phyloP scores from a whole-genome alignment of 2,113 vertebrate genomes.

The Glareola pratincola region DNA sequence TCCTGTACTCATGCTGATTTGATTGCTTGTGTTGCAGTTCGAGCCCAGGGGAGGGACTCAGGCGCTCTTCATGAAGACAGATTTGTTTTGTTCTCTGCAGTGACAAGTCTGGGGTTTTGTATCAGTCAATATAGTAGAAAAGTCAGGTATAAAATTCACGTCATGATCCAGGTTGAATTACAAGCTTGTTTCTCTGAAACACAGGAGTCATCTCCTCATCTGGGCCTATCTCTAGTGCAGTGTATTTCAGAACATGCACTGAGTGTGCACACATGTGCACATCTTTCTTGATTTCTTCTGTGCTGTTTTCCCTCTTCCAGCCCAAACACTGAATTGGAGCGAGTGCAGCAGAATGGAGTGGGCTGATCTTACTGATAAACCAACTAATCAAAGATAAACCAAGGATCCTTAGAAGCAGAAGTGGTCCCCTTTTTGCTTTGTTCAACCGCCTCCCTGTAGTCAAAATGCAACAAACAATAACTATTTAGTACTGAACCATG shows the following conservation, averaged over 20 bases:
- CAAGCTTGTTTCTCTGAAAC: background rate
- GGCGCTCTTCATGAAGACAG: background rate
- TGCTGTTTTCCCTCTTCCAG: background rate
- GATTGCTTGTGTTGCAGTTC: background rate
- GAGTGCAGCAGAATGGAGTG: background rate
- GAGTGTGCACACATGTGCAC: background rate
- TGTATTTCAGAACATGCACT: background rate
- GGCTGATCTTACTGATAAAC: background rate
- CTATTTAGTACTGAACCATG: background rate
- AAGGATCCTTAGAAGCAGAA: background rate
- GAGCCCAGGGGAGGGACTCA: background rate
- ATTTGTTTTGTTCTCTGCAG: background rate
- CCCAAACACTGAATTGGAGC: background rate
- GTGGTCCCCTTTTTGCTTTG: background rate
- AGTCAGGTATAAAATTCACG: background rate
- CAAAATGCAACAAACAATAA: background rate
- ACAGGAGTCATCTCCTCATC: background rate
- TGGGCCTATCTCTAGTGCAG: background rate
- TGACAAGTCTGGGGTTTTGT: background rate
- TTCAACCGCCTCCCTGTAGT: background rate
- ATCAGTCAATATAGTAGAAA: background rate
- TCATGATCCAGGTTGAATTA: background rate
- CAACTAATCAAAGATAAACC: too few relatives aligned
- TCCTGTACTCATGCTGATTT: background rate
- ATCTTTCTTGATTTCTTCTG: background rate